Evolutionary conservation across 2,113 vertebrate genomes (phyloP), one percentile per base, ranked within the genome.

Genomic region (Anarrhichthys ocellatus): DNA sequence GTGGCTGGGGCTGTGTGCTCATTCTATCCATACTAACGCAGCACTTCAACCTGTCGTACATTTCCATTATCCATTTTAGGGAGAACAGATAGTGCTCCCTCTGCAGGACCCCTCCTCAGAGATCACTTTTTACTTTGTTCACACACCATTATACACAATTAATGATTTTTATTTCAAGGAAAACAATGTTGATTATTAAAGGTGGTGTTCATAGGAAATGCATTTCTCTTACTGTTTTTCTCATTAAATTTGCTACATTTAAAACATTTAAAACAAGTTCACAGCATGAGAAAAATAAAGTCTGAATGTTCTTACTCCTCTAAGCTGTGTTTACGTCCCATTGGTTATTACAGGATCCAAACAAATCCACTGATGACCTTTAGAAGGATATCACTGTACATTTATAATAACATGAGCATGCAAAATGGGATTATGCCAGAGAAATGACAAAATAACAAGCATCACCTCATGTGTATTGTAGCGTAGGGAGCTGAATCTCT

Each of bases 311-410:
- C 15, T 18, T 81, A 38, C 46, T 59, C 46, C 40, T 54, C 11
- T 58, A 65, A 48, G 34, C 7, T 58, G 32, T 65, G 18, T 75
- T 70, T 72, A 66, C 15, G 44, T 64, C 78, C 40, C 13, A 70
- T 36, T 75, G 40, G 76, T 32, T 66, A 34, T 58, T 54, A 75
- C 8, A 24, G 40, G 56, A 65, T n/a, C 24, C 44, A 74, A 80
- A 78, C 22, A 76, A 80, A 90, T 77, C 79, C 56, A 52, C 44
- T 17, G 0, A 83, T 89, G 80, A 86, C 81, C 82, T 88, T 90
- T 74, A 72, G 32, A 63, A 42, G n/a, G 32, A 83, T 73, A 52
- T 74, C 44, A 46, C 46, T 32, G 63, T n/a, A 29, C 20, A 78
- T 85, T 72, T 62, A 42, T 54, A 69, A 76, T 64, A 82, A 79